Percentiles rank a stretch among this genome's conserved stretches.
These are phyloP conservation scores for Sarcoramphus papa DNA, from an alignment of 2,797 vertebrate genomes.

Conservation along the genomic window DNA sequence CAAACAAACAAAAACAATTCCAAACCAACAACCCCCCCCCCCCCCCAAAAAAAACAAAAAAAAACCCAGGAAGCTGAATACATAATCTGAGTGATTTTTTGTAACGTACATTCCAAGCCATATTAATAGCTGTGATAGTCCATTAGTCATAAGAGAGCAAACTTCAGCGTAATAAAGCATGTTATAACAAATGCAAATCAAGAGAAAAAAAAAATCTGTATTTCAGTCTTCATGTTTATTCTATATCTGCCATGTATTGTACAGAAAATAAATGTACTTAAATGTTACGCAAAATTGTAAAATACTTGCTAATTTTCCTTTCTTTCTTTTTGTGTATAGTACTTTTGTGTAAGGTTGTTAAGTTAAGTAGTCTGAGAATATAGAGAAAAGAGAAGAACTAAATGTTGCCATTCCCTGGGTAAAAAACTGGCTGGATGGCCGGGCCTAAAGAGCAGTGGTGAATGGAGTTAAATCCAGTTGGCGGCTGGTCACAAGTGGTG, in stretches of 20 bases:
- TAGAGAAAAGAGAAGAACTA: not conserved
- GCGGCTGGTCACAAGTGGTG: fast-evolving
- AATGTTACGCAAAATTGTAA: not conserved
- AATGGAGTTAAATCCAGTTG: not conserved
- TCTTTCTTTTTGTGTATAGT: not conserved
- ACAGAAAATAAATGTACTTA: not conserved
- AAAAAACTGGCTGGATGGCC: not conserved
- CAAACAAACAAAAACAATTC: too few relatives aligned
- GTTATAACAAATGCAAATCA: not conserved
- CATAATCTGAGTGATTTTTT: not conserved
- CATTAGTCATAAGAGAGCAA: not conserved
- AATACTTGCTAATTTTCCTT: not conserved
- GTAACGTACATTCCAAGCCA: not conserved
- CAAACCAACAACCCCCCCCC: not conserved
- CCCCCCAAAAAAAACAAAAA: not conserved
- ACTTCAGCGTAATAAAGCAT: not conserved
- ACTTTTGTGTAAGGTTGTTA: not conserved
- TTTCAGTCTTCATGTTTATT: not conserved
- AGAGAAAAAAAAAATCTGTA: not conserved
- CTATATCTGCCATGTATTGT: not conserved
- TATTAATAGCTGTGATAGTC: not conserved
- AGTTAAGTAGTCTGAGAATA: not conserved
- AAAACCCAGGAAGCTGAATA: not conserved
- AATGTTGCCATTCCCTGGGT: not conserved
- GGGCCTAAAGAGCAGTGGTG: not conserved